Percentiles rank a stretch among this genome's conserved stretches.
Evolutionary conservation across 2,888 invertebrate genomes (phyloP).

Genomic region (Rhaphigaster nebulosa): DNA sequence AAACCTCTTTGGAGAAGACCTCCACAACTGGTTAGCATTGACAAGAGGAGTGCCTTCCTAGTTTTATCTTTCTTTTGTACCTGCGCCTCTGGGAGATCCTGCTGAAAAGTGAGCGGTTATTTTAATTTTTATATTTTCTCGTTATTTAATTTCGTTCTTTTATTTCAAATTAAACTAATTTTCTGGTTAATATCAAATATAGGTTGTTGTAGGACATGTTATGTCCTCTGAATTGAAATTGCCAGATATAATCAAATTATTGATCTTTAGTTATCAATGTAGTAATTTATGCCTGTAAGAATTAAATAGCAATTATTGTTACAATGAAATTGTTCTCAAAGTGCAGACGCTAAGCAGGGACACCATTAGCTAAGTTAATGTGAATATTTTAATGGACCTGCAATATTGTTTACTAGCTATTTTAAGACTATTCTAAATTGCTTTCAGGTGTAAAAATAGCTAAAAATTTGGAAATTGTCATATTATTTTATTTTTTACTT

Average conservation of each 20-base stretch:
- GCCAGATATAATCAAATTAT: neutral
- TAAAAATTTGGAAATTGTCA: no score
- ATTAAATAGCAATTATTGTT: neutral
- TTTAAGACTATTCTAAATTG: no score
- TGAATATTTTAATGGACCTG: no score
- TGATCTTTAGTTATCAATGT: neutral
- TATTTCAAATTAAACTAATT: neutral
- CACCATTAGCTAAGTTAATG: no score
- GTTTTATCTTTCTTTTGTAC: conserved; percentile 26
- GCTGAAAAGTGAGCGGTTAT: neutral
- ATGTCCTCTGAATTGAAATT: neutral
- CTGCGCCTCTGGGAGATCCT: neutral
- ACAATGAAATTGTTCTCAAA: no score
- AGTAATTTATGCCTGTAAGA: no score
- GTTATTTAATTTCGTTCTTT: neutral
- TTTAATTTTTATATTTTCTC: neutral
- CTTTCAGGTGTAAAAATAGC: no score
- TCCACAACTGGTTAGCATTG: conserved; percentile 21
- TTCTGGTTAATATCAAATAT: neutral
- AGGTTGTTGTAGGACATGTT: neutral
- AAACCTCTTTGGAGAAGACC: neutral
- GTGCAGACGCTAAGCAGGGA: no score
- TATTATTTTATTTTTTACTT: no score
- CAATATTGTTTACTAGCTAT: no score
- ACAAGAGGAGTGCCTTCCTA: conserved; percentile 20